phyloP scores from a whole-genome alignment of 1,140 invertebrate species.

The Drosophila baimaii region DNA sequence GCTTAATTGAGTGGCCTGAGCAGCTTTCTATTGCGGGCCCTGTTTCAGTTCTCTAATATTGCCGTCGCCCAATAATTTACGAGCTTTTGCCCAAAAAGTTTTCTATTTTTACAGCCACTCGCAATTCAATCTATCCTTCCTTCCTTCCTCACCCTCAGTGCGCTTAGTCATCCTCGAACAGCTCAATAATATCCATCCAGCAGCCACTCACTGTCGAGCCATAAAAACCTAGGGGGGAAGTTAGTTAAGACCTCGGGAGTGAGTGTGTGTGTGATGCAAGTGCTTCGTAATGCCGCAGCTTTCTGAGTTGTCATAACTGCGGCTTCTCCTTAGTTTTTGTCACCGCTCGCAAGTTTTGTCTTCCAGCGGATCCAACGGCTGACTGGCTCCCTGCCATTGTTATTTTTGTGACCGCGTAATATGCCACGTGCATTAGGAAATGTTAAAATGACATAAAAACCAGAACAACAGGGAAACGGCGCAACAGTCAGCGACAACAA shows the following conservation, averaged over 20 bases:
- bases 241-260: slow-evolving; percentile 61
- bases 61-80: slow-evolving; percentile 29
- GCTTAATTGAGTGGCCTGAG: slow-evolving; percentile 58
- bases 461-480: slow-evolving; percentile 36
- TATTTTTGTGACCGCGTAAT: slow-evolving; percentile 62
- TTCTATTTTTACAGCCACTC: slow-evolving; percentile 21
- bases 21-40: slow-evolving; percentile 12
- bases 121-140: slow-evolving; percentile 1
- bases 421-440: slow-evolving; percentile 78
- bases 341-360: slow-evolving; percentile 51
- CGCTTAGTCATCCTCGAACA: slow-evolving; percentile 61
- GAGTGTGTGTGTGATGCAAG: slow-evolving; percentile 47
- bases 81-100: slow-evolving; percentile 33
- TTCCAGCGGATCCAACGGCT: slow-evolving; percentile 23
- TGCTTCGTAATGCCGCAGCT: slow-evolving; percentile 56
- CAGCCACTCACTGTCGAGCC: slow-evolving; percentile 35
- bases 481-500: slow-evolving; percentile 75
- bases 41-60: slow-evolving; percentile 21
- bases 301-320: slow-evolving; percentile 52
- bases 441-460: slow-evolving; percentile 79
- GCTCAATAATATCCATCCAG: slow-evolving; percentile 54
- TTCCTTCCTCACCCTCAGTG: not conserved
- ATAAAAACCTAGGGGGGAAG: slow-evolving; percentile 42
- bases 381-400: slow-evolving; percentile 29
- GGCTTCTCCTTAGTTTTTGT: slow-evolving; percentile 38